Evolutionary conservation across 2,888 invertebrate genomes (phyloP), one percentile per base, ranked within the genome.

Genomic region (Chymomyza caudatula): DNA sequence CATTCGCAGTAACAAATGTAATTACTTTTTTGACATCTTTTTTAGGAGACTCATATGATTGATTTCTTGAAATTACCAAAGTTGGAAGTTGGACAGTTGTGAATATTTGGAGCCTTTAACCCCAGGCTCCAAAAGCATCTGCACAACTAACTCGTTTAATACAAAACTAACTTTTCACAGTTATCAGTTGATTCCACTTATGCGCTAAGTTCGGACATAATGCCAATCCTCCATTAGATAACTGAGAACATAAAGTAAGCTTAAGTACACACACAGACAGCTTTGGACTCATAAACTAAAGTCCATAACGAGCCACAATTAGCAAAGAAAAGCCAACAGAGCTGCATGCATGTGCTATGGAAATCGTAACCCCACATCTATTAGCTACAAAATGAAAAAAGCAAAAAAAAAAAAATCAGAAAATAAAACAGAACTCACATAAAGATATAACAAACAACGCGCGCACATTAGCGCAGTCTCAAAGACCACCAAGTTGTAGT

Each of bases 401-500:
- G n/a, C n/a, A n/a, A n/a, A 13, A 67, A 69, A 76, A 75, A 76
- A 75, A 67, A 22, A n/a, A 25, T 1, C 25, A 2, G 15, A 25
- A 5, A 19, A 11, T 3, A 51, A 51, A 4, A 15, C 23, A 54
- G 25, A 13, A 17, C 23, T 62, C 57, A 67, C 49, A 49, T 52
- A 60, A 23, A 23, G 44, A 47, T 8, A 25, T 49, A 20, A 22
- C 13, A 25, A 56, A 49, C 11, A 58, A 37, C 23, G 54, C 20
- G 65, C 58, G 65, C 60, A 73, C 63, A 65, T 69, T 65, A 69
- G 69, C 44, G 19, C 59, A 51, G 29, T 68, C 62, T 42, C 69
- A 17, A 47, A 68, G 76, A 63, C 82, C 64, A 56, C n/a, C 70
- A 71, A 76, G 85, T 84, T 85, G 78, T 80, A 80, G 79, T 77